Evolutionary conservation across 2,113 vertebrate genomes (phyloP).

Genomic region (Ceyx melanurus): DNA sequence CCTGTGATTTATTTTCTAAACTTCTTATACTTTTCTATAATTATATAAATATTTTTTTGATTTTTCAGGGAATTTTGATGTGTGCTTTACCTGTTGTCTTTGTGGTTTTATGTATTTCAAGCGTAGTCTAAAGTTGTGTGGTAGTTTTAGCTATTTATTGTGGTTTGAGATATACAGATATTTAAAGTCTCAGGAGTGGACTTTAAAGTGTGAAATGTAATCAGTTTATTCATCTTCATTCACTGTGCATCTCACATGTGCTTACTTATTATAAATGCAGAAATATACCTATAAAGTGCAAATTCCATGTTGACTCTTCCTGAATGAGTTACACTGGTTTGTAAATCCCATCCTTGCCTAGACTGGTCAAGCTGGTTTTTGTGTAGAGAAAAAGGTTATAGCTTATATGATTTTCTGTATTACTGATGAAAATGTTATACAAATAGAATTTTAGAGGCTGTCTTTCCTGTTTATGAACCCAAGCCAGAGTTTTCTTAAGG

Average conservation of each 20-base stretch:
- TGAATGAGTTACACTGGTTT: background rate
- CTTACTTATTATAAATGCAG: background rate
- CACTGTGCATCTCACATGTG: accelerated
- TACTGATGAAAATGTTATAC: background rate
- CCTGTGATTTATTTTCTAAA: background rate
- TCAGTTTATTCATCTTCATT: background rate
- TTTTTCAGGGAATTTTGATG: background rate
- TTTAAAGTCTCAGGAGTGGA: background rate
- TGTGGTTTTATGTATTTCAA: background rate
- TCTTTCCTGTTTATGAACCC: background rate
- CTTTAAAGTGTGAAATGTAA: background rate
- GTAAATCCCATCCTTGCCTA: background rate
- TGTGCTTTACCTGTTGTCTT: background rate
- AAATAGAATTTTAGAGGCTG: background rate
- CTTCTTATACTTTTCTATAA: background rate
- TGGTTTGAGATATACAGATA: background rate
- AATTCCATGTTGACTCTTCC: background rate
- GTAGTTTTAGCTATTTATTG: background rate
- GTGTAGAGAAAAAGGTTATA: background rate
- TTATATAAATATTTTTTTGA: background rate
- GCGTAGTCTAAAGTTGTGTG: background rate
- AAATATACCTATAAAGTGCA: background rate
- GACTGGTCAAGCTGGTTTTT: background rate
- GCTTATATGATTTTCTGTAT: background rate
- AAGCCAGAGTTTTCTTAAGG: background rate